Conservation (phyloP, 2,888 invertebrate species). For the Seladonia tumulorum region DNA sequence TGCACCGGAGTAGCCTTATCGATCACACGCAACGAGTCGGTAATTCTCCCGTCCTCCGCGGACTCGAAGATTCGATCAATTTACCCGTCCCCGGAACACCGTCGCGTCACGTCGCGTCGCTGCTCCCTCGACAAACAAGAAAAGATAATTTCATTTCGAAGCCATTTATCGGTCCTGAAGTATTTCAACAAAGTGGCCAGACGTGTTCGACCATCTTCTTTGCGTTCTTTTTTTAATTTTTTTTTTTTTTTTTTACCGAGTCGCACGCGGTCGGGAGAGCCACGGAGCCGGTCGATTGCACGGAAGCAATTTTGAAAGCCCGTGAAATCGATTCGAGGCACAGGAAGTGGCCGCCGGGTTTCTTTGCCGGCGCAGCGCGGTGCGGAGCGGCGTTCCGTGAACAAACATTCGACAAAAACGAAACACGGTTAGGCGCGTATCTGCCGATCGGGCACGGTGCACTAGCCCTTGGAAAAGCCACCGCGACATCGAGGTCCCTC, state of each 20-base stretch:
- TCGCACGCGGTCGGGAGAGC: background rate
- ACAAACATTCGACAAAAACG: constrained; percentile 42
- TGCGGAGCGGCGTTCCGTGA: constrained; percentile 32
- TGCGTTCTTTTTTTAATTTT: no score
- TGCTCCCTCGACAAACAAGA: background rate
- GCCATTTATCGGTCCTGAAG: background rate
- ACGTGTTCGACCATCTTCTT: background rate
- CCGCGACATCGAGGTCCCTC: constrained; percentile 24
- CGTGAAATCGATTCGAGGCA: constrained; percentile 44
- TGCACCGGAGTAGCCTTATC: constrained; percentile 30
- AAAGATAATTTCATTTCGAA: background rate
- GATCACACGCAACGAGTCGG: constrained; percentile 44
- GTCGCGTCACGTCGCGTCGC: background rate
- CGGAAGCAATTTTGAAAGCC: constrained; percentile 31
- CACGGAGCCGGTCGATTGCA: background rate
- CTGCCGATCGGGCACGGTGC: constrained; percentile 22
- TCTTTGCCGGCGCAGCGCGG: constrained; percentile 23
- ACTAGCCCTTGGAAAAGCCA: background rate
- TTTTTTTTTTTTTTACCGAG: background rate
- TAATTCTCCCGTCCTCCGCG: constrained; percentile 36
- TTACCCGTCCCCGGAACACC: background rate
- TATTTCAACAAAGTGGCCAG: background rate
- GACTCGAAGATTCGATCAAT: constrained; percentile 29
- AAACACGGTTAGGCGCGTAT: background rate
- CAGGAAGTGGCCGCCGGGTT: constrained; percentile 43